A percentile compares a stretch with the other conserved stretches of the same genome.
Evolutionary conservation across 2,797 vertebrate species (phyloP).

Genomic region (Enteromius treurensis): DNA sequence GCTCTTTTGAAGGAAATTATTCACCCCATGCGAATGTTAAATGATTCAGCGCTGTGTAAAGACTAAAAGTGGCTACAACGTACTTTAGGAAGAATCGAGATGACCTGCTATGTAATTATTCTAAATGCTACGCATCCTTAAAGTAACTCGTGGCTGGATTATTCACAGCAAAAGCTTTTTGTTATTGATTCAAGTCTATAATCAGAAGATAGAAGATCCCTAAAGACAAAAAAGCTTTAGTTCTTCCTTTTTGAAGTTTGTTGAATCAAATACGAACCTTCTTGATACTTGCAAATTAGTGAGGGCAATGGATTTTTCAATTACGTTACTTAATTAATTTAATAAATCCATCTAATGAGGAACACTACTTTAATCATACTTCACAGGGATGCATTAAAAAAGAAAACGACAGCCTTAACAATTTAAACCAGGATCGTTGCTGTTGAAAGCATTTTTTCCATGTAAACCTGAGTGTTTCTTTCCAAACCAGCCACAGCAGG

Average conservation of each 20-base stretch:
- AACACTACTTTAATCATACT: slow-evolving; percentile 8
- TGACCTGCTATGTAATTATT: slow-evolving; percentile 50
- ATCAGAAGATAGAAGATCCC: slow-evolving; percentile 27
- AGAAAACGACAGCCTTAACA: neutral
- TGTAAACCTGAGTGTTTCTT: neutral
- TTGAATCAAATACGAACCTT: slow-evolving; percentile 2
- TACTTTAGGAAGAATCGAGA: slow-evolving; percentile 29
- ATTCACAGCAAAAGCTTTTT: neutral
- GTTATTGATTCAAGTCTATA: slow-evolving; percentile 30
- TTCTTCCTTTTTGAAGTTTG: slow-evolving; percentile 18
- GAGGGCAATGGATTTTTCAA: slow-evolving; percentile 6
- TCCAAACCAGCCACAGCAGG: neutral
- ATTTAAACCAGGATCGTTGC: neutral
- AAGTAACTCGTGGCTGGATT: slow-evolving; percentile 7
- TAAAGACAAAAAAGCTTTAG: slow-evolving; percentile 7
- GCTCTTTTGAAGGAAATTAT: slow-evolving; percentile 32
- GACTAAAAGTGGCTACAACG: slow-evolving; percentile 28
- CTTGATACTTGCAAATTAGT: slow-evolving; percentile 30
- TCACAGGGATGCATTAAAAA: neutral
- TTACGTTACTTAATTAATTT: neutral
- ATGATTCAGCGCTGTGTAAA: slow-evolving; percentile 38
- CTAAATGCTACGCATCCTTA: slow-evolving; percentile 31
- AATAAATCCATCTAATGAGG: slow-evolving; percentile 14
- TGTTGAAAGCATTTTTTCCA: neutral
- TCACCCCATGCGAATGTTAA: slow-evolving; percentile 20